Base-by-base conservation (phyloP, 2,888 invertebrate genomes). In the Lithophane semibrunnea region DNA sequence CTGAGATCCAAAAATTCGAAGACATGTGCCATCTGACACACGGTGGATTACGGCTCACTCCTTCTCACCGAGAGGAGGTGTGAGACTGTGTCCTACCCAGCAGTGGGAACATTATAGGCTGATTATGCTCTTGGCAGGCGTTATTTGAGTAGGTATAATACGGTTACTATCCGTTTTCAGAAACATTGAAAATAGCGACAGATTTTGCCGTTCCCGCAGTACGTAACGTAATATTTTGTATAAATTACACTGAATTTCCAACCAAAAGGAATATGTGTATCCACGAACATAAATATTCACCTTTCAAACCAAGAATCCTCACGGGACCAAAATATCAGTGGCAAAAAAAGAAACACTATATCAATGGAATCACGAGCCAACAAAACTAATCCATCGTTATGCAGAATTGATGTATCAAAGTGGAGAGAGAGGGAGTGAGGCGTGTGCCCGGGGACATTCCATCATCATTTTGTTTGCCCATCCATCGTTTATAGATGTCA, bases 381-480 rank as follows among this genome's bases (percentile, higher is more conserved):
- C 44, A 58, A 75, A 58, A 68, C 63, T 29, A 61, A 72, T 75
- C 44, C 61, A 58, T 68, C 42, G 52, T 42, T 56, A 42, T 61
- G 77, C 56, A 74, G 72, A 63, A 60, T 63, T 82, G 71, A 88
- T 86, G 79, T 86, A 83, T 83, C 80, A 61, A 73, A 68, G 65
- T 54, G 84, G 56, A 56, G 12, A 54, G 52, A 9, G 54, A 54
- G 54, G 85, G 73, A 61, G 65, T 82, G 71, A 58, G 76, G n/a
- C 60, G 71, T 68, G 70, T 66, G 84, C 86, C 73, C 47, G 70
- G 90, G 84, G 91, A 88, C 90, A 90, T 90, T 94, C 92, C 90
- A 93, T 94, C 94, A 92, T 92, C 90, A 91, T 84, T 93, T 93
- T 94, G 93, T 93, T 93, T 93, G 88, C 89, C 84, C 85, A 93